These are phyloP conservation scores for Caenorhabditis macrosperma DNA, from an alignment of 2,888 invertebrate species.

Conservation along the genomic window DNA sequence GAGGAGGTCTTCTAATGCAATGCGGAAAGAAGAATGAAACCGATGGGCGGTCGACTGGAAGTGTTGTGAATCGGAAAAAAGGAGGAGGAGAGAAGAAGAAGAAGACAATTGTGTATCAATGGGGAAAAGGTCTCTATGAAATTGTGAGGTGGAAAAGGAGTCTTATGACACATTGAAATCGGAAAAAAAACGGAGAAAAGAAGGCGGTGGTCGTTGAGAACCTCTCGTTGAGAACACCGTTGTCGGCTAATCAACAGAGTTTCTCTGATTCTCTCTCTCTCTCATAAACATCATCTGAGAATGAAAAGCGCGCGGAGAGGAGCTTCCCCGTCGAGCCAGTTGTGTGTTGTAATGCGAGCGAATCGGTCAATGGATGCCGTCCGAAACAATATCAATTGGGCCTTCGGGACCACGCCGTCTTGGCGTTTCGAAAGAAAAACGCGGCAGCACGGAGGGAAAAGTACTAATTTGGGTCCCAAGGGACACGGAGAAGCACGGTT, in stretches of 20 bases:
- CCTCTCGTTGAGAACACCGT: too few species aligned
- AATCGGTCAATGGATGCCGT: not conserved
- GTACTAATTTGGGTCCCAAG: constrained; percentile 44
- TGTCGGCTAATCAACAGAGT: too few species aligned
- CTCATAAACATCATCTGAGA: constrained; percentile 32
- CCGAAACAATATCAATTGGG: constrained; percentile 51
- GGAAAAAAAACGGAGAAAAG: too few species aligned
- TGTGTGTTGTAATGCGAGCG: constrained; percentile 48
- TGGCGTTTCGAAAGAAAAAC: not conserved
- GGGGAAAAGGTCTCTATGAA: too few species aligned
- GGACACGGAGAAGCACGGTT: constrained; percentile 6
- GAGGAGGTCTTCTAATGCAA: constrained; percentile 9
- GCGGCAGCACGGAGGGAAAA: constrained; percentile 17
- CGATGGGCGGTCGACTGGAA: not conserved
- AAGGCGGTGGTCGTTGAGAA: too few species aligned
- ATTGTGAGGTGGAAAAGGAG: too few species aligned
- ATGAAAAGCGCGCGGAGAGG: constrained; percentile 20
- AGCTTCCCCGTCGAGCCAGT: constrained; percentile 4
- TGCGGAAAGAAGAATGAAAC: not conserved
- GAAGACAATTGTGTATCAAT: too few species aligned
- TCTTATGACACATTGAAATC: too few species aligned
- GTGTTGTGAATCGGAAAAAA: constrained; percentile 3
- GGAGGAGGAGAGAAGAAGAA: too few species aligned
- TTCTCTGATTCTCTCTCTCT: too few species aligned
- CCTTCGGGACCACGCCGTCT: constrained; percentile 36